Evolutionary conservation across 2,888 invertebrate species (phyloP).

Genomic region (Spodoptera exigua): DNA sequence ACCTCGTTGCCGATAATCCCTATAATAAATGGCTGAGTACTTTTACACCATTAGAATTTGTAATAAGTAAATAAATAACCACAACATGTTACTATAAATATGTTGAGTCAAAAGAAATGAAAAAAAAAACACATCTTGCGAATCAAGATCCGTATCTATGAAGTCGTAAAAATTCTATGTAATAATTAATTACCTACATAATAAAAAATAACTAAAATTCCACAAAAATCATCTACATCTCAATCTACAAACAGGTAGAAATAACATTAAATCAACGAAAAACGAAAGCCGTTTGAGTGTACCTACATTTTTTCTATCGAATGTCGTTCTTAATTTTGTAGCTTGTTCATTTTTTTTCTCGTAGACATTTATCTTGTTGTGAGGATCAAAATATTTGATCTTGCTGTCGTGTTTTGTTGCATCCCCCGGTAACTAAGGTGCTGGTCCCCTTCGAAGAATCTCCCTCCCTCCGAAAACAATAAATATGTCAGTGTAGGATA

Average conservation of each 20-base stretch:
- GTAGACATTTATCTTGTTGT: constrained; percentile 45
- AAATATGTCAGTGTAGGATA: constrained; percentile 88
- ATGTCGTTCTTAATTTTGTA: constrained; percentile 37
- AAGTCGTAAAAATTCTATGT: constrained; percentile 45
- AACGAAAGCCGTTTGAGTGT: constrained; percentile 24
- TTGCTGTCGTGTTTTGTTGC: constrained; percentile 58
- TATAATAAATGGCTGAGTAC: not conserved
- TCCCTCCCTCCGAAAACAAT: constrained; percentile 83
- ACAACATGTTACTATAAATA: constrained; percentile 13
- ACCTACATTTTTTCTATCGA: constrained; percentile 47
- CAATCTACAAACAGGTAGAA: constrained; percentile 54
- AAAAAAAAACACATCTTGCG: constrained; percentile 20
- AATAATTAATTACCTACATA: constrained; percentile 39
- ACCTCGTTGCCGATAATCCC: constrained; percentile 5
- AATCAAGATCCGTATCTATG: constrained; percentile 46
- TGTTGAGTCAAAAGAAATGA: constrained; percentile 19
- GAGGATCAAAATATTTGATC: constrained; percentile 65
- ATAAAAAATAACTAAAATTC: constrained; percentile 18
- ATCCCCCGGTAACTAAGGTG: constrained; percentile 46
- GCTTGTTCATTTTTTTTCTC: constrained; percentile 52
- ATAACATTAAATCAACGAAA: constrained; percentile 26
- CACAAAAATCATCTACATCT: constrained; percentile 43
- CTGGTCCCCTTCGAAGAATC: constrained; percentile 59
- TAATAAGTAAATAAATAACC: constrained; percentile 10
- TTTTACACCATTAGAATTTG: not conserved